These are phyloP conservation scores for Chunga burmeisteri DNA, from an alignment of 2,113 vertebrate genomes.

Conservation along the genomic window DNA sequence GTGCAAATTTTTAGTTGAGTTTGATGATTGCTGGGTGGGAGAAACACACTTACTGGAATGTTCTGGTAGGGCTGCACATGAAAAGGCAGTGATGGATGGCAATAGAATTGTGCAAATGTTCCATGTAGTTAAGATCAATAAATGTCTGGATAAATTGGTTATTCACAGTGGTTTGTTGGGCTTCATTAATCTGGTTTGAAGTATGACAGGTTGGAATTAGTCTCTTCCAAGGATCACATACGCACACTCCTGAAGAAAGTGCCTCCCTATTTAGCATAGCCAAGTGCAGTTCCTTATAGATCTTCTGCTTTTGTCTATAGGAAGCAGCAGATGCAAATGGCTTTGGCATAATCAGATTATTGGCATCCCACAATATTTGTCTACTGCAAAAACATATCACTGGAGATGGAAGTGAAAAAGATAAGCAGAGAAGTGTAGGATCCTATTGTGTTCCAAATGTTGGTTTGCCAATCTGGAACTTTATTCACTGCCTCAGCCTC, in stretches of 20 bases:
- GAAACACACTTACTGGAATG: neutral
- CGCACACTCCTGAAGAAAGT: neutral
- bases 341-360: neutral
- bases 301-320: neutral
- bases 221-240: neutral
- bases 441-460: neutral
- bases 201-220: neutral
- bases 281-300: neutral
- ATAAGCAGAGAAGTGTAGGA: neutral
- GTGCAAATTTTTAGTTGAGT: neutral
- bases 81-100: too few relatives aligned
- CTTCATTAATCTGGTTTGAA: neutral
- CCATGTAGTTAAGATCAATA: neutral
- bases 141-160: neutral
- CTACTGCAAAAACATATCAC: accelerated
- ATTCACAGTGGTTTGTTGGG: neutral
- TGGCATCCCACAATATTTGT: neutral
- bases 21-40: neutral
- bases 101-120: neutral
- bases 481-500: neutral
- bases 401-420: neutral
- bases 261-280: neutral
- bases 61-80: neutral
- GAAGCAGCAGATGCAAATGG: neutral
- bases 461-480: neutral